Conservation (phyloP, 2,113 vertebrate genomes). For the Alouatta palliata region DNA sequence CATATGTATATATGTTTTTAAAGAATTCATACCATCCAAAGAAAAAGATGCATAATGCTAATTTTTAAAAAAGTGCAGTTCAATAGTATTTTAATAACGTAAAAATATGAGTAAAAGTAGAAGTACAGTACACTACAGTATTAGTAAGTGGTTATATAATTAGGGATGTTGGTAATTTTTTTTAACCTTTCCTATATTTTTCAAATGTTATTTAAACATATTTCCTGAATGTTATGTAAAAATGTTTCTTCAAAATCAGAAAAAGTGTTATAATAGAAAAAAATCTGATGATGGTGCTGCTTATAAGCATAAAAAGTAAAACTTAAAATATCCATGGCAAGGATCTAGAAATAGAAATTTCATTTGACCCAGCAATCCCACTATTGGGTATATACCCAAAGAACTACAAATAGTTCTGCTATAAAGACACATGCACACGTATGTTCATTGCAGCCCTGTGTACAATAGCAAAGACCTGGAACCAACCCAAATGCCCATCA, state of each 20-base stretch:
- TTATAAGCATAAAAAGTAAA: not conserved
- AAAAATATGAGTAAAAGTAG: not conserved
- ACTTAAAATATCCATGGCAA: not conserved
- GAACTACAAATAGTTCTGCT: too few relatives aligned
- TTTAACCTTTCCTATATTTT: not conserved
- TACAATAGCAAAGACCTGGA: too few relatives aligned
- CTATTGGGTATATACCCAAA: too few relatives aligned
- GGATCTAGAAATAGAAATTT: too few relatives aligned
- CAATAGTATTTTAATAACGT: not conserved
- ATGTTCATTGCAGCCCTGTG: too few relatives aligned
- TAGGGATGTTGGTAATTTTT: not conserved
- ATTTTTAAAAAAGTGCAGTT: not conserved
- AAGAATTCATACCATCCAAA: slow-evolving; percentile 15
- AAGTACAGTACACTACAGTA: not conserved
- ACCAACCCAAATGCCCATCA: too few relatives aligned
- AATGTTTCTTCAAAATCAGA: not conserved
- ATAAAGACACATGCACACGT: too few relatives aligned
- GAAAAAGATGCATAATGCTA: not conserved
- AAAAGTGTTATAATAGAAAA: not conserved
- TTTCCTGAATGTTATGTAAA: not conserved
- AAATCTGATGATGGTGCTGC: not conserved
- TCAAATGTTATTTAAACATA: slow-evolving; percentile 14
- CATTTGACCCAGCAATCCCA: too few relatives aligned
- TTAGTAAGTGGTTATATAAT: not conserved
- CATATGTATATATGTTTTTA: not conserved